These are phyloP conservation scores for Nezara viridula DNA, from an alignment of 2,888 invertebrate species.

Conservation along the genomic window DNA sequence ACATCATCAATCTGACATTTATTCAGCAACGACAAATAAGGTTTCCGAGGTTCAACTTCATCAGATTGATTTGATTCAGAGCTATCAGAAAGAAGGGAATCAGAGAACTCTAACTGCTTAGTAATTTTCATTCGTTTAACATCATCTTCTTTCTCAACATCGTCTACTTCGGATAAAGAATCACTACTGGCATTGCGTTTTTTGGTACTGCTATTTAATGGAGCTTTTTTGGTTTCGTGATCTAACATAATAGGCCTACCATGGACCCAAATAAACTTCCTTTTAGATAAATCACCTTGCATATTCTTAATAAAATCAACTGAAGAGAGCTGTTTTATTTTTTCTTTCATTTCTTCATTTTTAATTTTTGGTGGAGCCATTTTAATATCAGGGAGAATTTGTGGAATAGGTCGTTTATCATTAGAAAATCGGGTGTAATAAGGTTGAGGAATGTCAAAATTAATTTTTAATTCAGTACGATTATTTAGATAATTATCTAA, in stretches of 20 bases:
- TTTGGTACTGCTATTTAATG: not conserved
- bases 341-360: conserved; percentile 26
- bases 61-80: not conserved
- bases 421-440: not conserved
- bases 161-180: not conserved
- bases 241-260: conserved; percentile 52
- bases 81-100: conserved; percentile 1
- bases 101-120: not conserved
- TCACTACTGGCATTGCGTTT: not conserved
- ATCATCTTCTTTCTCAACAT: conserved; percentile 5
- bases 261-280: conserved; percentile 42
- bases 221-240: conserved; percentile 35
- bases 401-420: not conserved
- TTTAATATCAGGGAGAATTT: not conserved
- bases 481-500: conserved; percentile 21
- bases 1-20: conserved; percentile 22
- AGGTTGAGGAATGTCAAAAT: conserved; percentile 18
- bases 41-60: conserved; percentile 10
- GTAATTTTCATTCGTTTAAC: conserved; percentile 27
- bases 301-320: conserved; percentile 41
- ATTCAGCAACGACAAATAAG: conserved; percentile 4
- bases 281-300: conserved; percentile 47
- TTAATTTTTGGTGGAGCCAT: conserved; percentile 2
- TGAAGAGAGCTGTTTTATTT: conserved; percentile 27
- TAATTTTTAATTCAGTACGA: not conserved